Base-by-base conservation (phyloP, 2,113 vertebrate genomes). In the Heterotis niloticus region DNA sequence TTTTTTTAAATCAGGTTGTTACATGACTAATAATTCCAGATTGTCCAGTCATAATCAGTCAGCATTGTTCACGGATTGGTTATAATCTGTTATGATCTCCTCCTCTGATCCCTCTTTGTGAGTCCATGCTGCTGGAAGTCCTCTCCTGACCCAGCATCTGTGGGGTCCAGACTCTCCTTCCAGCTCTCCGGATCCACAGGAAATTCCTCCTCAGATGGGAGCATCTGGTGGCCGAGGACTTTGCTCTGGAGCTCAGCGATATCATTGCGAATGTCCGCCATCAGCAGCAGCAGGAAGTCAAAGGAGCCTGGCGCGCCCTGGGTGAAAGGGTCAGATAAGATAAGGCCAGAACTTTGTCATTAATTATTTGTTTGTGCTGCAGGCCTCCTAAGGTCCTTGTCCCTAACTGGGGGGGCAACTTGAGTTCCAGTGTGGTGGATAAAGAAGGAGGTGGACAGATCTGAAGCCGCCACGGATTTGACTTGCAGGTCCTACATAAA, bases 281-380 rank as follows among this genome's bases (percentile, higher is more conserved):
- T 94, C 86, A 99, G 91, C 28, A 99, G 90, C 16, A 99, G 86
- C 23, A 99, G 90, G 91, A 99, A 98, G 82, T 99, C 97, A 29
- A 99, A 99, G 64, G 98, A 99, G 76, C 98, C 97, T 0, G 97
- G 98, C 0, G 96, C 94, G 10, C 97, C 98, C 96, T 99, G 75
- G 14, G 83, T 9, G 82, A 81, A 1, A 64, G 28, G 0, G n/a
- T 10, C 68, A 78, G 5, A 79, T 18, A 75, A 77, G 34, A 76
- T 0, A 29, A 69, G 56, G 34, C 29, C 18, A 65, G 4, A 24
- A n/a, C 5, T 24, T 66, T 66, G 23, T 23, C 4, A 62, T 66
- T 24, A 20, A n/a, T 23, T 24, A 23, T 23, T 66, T 23, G 64
- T 12, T 23, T 20, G 23, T 17, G 34, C 34, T 44, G 7, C 34